phyloP scores from a whole-genome alignment of 2,113 vertebrate species.

The Steatornis caripensis region DNA sequence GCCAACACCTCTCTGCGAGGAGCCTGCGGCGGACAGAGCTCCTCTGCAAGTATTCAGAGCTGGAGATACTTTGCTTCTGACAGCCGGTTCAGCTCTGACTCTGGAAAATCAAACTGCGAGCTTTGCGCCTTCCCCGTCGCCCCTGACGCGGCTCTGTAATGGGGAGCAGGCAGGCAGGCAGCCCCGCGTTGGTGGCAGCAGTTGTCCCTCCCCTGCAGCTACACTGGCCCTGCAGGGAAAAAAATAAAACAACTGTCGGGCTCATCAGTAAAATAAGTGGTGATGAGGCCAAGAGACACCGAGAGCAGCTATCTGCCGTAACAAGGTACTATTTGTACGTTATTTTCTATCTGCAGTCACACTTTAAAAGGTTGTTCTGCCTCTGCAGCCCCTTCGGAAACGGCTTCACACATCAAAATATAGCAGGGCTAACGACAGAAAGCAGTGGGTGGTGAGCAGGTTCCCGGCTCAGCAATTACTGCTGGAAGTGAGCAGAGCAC shows the following conservation, averaged over 20 bases:
- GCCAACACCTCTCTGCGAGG: neutral
- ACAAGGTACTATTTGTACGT: neutral
- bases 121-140: neutral
- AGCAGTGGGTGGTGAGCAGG: slow-evolving; percentile 8
- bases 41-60: neutral
- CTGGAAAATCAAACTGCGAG: neutral
- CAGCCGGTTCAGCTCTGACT: neutral
- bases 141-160: fast-evolving
- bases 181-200: neutral
- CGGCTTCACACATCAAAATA: slow-evolving; percentile 13
- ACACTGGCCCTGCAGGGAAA: neutral
- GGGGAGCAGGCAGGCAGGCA: neutral
- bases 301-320: neutral
- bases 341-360: slow-evolving; percentile 41
- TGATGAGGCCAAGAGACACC: neutral
- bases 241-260: neutral
- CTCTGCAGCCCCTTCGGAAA: slow-evolving; percentile 22
- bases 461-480: neutral
- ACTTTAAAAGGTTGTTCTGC: slow-evolving; percentile 44
- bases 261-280: slow-evolving; percentile 29
- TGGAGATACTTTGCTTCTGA: neutral
- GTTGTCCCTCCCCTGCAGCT: neutral
- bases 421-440: neutral
- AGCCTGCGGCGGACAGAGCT: neutral
- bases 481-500: neutral